These are phyloP conservation scores for Lasioglossum pauxillum DNA, from an alignment of 2,888 invertebrate genomes.

Conservation along the genomic window DNA sequence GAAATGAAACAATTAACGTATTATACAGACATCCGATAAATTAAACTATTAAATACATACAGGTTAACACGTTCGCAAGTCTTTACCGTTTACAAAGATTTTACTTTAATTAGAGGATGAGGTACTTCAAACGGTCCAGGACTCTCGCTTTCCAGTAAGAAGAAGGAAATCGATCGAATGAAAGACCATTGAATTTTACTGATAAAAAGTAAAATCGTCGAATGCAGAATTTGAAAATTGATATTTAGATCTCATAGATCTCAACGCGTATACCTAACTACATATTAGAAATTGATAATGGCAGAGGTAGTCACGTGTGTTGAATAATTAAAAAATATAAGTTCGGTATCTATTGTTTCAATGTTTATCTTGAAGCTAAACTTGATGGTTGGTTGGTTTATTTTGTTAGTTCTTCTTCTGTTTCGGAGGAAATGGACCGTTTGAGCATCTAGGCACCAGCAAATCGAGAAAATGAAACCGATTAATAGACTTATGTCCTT, in stretches of 20 bases:
- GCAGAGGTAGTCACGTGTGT: background rate
- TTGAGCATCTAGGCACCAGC: slow-evolving; percentile 49
- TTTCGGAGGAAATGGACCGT: slow-evolving; percentile 29
- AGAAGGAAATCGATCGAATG: background rate
- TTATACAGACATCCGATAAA: slow-evolving; percentile 12
- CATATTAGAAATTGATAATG: background rate
- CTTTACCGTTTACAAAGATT: slow-evolving; percentile 15
- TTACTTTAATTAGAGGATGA: slow-evolving; percentile 1
- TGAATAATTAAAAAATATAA: background rate
- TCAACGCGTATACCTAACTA: background rate
- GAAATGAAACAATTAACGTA: slow-evolving; percentile 24
- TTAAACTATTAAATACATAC: background rate
- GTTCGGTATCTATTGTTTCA: background rate
- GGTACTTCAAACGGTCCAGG: slow-evolving; percentile 23
- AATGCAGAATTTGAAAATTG: background rate
- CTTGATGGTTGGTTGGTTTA: background rate
- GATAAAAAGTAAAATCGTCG: slow-evolving; percentile 3
- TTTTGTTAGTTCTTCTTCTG: background rate
- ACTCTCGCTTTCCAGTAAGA: background rate
- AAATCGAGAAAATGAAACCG: slow-evolving; percentile 30
- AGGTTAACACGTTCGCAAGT: slow-evolving; percentile 21
- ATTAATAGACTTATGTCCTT: slow-evolving; percentile 69
- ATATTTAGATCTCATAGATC: background rate
- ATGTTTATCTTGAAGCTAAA: background rate
- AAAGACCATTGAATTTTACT: background rate